Evolutionary conservation across 2,113 vertebrate genomes (phyloP).

Genomic region (Crypturellus undulatus): DNA sequence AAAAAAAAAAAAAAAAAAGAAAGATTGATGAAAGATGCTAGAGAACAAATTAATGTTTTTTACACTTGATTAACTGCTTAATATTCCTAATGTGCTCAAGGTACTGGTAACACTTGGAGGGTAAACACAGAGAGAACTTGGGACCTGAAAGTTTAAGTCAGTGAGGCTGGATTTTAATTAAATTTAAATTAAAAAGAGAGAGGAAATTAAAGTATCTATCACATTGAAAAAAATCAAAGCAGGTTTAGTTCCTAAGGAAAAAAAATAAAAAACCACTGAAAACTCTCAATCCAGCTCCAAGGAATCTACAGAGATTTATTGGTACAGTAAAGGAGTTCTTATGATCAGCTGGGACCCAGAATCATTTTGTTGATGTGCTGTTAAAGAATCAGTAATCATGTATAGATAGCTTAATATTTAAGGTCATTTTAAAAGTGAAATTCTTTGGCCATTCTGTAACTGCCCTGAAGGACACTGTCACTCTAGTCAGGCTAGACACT

Average conservation of each 20-base stretch:
- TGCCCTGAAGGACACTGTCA: neutral
- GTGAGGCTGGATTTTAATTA: constrained; percentile 62
- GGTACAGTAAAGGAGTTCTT: neutral
- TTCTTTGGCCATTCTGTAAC: neutral
- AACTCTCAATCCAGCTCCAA: neutral
- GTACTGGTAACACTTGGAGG: constrained; percentile 54
- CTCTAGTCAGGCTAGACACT: neutral
- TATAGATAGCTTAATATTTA: neutral
- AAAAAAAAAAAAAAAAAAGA: constrained; percentile 9
- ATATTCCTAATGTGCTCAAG: constrained; percentile 63
- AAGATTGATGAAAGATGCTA: constrained; percentile 10
- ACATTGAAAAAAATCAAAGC: constrained; percentile 16
- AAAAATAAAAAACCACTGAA: neutral
- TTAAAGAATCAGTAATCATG: neutral
- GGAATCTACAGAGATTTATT: neutral
- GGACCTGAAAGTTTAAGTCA: constrained; percentile 50
- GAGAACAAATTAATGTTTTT: constrained; percentile 68
- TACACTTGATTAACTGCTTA: constrained; percentile 71
- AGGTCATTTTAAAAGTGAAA: neutral
- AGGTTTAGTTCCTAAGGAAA: neutral
- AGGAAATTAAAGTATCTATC: constrained; percentile 61
- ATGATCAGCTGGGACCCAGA: neutral
- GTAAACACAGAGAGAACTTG: constrained; percentile 53
- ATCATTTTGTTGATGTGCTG: neutral
- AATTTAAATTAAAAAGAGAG: constrained; percentile 68